Evolutionary conservation across 2,797 vertebrate genomes (phyloP).

Genomic region (Spinibarbus caldwelli): DNA sequence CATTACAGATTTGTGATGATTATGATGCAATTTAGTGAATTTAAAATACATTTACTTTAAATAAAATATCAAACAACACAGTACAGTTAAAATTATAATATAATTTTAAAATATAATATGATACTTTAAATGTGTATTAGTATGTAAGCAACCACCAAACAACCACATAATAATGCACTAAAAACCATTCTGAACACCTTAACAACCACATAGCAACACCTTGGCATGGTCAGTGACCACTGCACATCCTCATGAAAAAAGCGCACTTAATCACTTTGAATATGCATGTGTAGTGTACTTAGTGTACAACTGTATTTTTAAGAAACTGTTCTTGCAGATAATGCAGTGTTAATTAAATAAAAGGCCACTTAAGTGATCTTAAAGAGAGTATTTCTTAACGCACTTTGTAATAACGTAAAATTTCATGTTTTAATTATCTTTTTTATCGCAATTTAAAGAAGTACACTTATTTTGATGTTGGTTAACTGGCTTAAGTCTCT

Average conservation of each 20-base stretch:
- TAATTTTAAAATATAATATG: too few relatives aligned
- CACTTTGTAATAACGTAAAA: not conserved
- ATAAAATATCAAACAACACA: not conserved
- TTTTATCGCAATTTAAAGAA: too few relatives aligned
- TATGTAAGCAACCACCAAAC: not conserved
- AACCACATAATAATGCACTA: not conserved
- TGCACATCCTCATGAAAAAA: not conserved
- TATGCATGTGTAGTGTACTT: not conserved
- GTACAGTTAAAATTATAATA: not conserved
- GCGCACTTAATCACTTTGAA: not conserved
- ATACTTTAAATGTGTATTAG: not conserved
- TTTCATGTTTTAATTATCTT: too few relatives aligned
- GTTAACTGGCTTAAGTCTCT: not conserved
- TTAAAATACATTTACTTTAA: not conserved
- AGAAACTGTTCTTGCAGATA: too few relatives aligned
- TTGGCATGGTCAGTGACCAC: not conserved
- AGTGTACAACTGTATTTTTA: too few relatives aligned
- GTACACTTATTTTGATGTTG: not conserved
- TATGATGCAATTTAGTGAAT: not conserved
- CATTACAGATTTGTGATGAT: not conserved
- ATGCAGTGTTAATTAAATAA: too few relatives aligned
- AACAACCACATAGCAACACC: not conserved
- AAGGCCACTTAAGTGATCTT: too few relatives aligned
- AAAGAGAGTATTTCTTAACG: not conserved
- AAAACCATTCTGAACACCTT: not conserved